Conservation (phyloP, 2,888 invertebrate species). For the Xestoiulus laeticollis region DNA sequence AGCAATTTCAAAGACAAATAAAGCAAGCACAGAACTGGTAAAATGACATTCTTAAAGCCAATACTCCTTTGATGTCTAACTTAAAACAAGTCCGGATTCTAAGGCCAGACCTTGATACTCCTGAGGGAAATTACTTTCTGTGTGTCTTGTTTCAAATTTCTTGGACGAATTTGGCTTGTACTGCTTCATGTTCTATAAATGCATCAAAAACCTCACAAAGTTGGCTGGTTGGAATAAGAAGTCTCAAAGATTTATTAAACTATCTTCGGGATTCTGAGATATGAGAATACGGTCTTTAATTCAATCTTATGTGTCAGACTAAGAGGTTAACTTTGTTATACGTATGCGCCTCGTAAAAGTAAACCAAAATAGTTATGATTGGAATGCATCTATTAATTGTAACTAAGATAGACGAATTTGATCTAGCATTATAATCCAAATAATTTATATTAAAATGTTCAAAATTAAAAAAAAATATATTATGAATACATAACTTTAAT, state of each 20-base stretch:
- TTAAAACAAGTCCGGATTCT: background rate
- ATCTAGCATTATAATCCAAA: background rate
- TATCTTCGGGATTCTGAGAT: background rate
- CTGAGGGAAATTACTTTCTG: conserved; percentile 4
- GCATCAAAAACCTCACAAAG: background rate
- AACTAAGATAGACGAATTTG: background rate
- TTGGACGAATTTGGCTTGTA: background rate
- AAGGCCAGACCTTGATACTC: background rate
- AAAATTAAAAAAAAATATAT: background rate
- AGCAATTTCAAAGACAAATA: background rate
- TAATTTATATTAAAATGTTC: background rate
- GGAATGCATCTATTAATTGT: background rate
- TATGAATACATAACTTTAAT: too few relatives aligned
- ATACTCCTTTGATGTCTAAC: too few relatives aligned
- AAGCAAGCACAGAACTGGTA: background rate
- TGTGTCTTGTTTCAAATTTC: background rate
- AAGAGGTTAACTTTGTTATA: background rate
- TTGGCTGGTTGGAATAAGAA: background rate
- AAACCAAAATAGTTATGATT: background rate
- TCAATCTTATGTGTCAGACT: background rate
- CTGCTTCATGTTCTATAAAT: background rate
- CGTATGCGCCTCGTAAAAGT: background rate
- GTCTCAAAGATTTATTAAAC: background rate
- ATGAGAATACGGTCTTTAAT: background rate
- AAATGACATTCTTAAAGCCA: background rate